Base-by-base conservation (phyloP, 1,140 invertebrate species). In the Sesamia nonagrioides region DNA sequence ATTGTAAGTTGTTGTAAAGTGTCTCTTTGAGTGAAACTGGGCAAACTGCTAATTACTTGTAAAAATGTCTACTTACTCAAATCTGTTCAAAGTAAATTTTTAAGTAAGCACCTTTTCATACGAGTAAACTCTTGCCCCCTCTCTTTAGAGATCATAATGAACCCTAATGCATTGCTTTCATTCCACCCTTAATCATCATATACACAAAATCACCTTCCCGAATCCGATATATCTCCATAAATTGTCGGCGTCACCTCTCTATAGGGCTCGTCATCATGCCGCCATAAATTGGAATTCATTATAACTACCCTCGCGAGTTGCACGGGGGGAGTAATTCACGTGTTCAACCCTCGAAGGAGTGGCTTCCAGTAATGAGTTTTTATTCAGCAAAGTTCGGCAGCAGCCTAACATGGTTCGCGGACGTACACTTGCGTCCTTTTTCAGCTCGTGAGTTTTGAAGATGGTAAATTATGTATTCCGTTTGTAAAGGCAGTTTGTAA, bases 201-300 rank as follows among this genome's bases (percentile, higher is more conserved):
- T 17, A 37, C n/a, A 40, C 42, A 66, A 37, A 35, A 37, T 13
- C 17, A 33, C 13, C 21, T 21, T 4, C 54, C 21, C 1, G 11
- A 21, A 66, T 42, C 61, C 61, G 61, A 66, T 66, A 66, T 37
- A 66, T 66, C 61, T 42, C 35, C n/a, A 18, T 17, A 66, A 66
- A 69, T 50, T 33, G 42, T 15, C 18, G 9, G 21, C 66, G 42
- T 69, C 66, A 69, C 66, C 42, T 45, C 66, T n/a, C 15, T 50
- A 48, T 50, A 48, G 42, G 42, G 35, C 61, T 66, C 66, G 69
- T 40, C 69, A 45, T 54, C 48, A 54, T n/a, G 50, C 69, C 13
- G 58, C 60, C 74, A 76, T 76, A 66, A 63, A 76, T 76, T 76
- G 68, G 75, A 66, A 77, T 77, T 77, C 58, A 77, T 77, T 77